These are phyloP conservation scores for Vesta saturnalis DNA, from an alignment of 2,888 invertebrate genomes.

Conservation along the genomic window DNA sequence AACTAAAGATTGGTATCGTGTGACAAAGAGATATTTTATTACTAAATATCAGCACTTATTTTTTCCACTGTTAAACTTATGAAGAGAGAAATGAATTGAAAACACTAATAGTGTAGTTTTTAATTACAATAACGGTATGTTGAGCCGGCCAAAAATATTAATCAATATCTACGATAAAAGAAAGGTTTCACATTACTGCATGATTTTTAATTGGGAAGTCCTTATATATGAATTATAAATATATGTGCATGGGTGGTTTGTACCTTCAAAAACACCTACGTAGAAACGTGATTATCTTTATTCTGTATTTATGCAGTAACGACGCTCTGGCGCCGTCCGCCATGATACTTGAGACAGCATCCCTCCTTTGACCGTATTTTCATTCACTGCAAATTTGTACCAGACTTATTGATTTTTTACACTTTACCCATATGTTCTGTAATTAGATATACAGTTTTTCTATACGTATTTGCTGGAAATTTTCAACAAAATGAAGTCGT, in stretches of 20 bases:
- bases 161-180: no score
- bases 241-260: not conserved
- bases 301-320: conserved; percentile 8
- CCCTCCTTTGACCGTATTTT: not conserved
- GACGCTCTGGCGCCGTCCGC: conserved; percentile 8
- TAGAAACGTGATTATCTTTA: conserved; percentile 3
- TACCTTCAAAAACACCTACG: not conserved
- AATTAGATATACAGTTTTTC: no score
- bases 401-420: not conserved
- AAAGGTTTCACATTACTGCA: no score
- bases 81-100: no score
- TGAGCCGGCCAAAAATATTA: no score
- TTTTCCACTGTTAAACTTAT: no score
- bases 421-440: not conserved
- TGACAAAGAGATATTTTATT: no score
- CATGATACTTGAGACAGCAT: conserved; percentile 11
- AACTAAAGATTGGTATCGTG: no score
- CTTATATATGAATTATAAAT: not conserved
- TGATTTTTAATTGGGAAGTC: not conserved
- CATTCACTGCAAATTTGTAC: not conserved
- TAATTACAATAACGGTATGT: no score
- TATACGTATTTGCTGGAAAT: no score
- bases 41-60: no score
- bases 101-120: no score
- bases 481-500: not conserved